Evolutionary conservation across 1,140 invertebrate genomes (phyloP), one percentile per base, ranked within the genome.

Genomic region (Centruroides vittatus): DNA sequence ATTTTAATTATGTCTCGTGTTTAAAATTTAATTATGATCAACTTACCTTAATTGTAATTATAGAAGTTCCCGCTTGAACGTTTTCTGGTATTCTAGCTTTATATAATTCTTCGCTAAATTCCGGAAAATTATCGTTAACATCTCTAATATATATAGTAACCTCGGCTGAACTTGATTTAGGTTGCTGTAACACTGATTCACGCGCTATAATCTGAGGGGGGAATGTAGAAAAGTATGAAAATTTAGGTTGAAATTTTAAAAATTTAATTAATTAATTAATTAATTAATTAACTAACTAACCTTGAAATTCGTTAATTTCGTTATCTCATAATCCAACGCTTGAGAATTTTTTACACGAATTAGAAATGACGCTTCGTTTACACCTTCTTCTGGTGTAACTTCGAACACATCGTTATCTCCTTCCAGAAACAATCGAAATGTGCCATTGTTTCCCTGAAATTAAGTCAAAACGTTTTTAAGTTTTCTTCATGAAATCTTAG

Each of bases 61-160:
- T 82, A 6, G 83, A 85, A 1, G 87, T 89, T 11, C 89, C 91
- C 47, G 81, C 75, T 35, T 80, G 78, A 70, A 88, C 87, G 74
- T 96, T 93, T 75, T 97, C 93, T 10, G 70, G 68, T 7, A 81
- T 68, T 6, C 61, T 65, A 5, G 74, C 73, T 60, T 72, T 59
- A 55, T 94, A 94, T 41, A 82, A 70, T 13, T 80, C 75, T 68
- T 86, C 80, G 0, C 80, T 83, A 70, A 97, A 97, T 72, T 89
- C 84, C 0, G 93, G 93, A 71, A 88, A 87, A 74, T 96, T 95
- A 71, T 97, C 93, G 70, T 97, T 96, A 71, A 88, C 83, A 76
- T 98, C 93, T 63, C 85, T 79, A 68, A 98, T 84, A 64, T 85
- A 81, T 53, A 96, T 83, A 10, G 82, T 86, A 3, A 97, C 84